Conservation (phyloP, 2,797 vertebrate species). For the Taenioides sp. region DNA sequence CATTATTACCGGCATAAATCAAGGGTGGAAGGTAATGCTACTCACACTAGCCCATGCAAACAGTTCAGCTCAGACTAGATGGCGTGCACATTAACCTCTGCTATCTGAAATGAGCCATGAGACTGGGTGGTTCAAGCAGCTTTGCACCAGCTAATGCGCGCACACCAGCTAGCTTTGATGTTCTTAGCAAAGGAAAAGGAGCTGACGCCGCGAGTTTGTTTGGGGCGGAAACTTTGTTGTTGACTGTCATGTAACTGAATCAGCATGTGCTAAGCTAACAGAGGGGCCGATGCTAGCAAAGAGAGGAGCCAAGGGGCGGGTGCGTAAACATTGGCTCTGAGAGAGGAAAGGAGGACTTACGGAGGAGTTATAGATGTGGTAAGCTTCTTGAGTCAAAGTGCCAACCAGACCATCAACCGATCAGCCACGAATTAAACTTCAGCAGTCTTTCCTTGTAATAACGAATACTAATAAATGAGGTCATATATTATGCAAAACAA, state of each 20-base stretch:
- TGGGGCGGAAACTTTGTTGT: slow-evolving; percentile 30
- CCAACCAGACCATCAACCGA: neutral
- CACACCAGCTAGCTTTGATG: slow-evolving; percentile 40
- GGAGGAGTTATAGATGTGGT: neutral
- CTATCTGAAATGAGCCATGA: slow-evolving; percentile 61
- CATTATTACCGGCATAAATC: slow-evolving; percentile 39
- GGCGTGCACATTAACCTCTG: slow-evolving; percentile 64
- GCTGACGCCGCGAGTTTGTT: slow-evolving; percentile 61
- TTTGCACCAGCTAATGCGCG: slow-evolving; percentile 46
- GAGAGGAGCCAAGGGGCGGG: slow-evolving; percentile 11
- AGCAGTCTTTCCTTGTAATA: neutral
- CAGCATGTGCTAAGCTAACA: slow-evolving; percentile 27
- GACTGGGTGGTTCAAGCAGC: slow-evolving; percentile 61
- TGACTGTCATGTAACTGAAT: slow-evolving; percentile 44
- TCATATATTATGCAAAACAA: too few relatives aligned
- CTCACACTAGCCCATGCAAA: slow-evolving; percentile 63
- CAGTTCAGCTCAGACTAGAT: slow-evolving; percentile 56
- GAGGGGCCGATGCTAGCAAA: slow-evolving; percentile 23
- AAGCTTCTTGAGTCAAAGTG: neutral
- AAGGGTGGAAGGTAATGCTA: slow-evolving; percentile 44
- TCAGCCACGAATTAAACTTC: neutral
- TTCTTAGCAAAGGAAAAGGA: slow-evolving; percentile 38
- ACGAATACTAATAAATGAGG: too few relatives aligned
- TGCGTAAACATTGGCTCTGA: neutral
- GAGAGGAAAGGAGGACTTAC: neutral